These are phyloP conservation scores for Gerris buenoi DNA, from an alignment of 1,140 invertebrate genomes.

Conservation along the genomic window DNA sequence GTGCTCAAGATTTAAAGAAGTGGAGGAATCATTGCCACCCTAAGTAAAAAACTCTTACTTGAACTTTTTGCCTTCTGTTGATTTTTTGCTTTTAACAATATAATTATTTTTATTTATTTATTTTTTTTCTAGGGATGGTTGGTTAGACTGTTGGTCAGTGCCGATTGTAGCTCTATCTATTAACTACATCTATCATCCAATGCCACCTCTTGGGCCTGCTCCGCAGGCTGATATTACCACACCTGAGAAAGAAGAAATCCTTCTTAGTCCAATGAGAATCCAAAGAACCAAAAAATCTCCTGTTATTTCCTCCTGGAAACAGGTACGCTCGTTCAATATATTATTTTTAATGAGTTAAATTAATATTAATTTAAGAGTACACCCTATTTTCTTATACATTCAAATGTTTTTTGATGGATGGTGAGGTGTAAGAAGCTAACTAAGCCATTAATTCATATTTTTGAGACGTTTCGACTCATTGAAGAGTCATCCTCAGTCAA, in stretches of 20 bases:
- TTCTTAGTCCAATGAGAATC: slow-evolving; percentile 79
- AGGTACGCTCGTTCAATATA: too few species aligned
- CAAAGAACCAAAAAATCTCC: slow-evolving; percentile 56
- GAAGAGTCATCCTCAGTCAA: too few species aligned
- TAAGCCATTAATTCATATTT: too few species aligned
- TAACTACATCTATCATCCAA: slow-evolving; percentile 79
- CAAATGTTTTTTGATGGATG: too few species aligned
- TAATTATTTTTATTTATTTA: too few species aligned
- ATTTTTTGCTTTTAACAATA: too few species aligned
- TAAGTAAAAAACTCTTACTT: too few species aligned
- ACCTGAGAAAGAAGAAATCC: slow-evolving; percentile 82
- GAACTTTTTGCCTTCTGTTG: too few species aligned
- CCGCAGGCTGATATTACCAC: slow-evolving; percentile 82
- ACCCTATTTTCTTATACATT: too few species aligned
- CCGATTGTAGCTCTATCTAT: slow-evolving; percentile 84
- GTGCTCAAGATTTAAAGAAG: slow-evolving; percentile 41
- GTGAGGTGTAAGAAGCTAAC: too few species aligned
- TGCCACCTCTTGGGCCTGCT: slow-evolving; percentile 65
- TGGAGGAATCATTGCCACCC: slow-evolving; percentile 76
- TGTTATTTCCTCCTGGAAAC: slow-evolving; percentile 43
- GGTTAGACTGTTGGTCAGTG: slow-evolving; percentile 92
- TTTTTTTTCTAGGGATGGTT: slow-evolving; percentile 45
- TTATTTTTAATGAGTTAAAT: background rate
- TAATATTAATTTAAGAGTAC: too few species aligned
- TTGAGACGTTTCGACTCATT: too few species aligned